These are phyloP conservation scores for Mystacornis crossleyi DNA, from an alignment of 2,113 vertebrate genomes.

Conservation along the genomic window DNA sequence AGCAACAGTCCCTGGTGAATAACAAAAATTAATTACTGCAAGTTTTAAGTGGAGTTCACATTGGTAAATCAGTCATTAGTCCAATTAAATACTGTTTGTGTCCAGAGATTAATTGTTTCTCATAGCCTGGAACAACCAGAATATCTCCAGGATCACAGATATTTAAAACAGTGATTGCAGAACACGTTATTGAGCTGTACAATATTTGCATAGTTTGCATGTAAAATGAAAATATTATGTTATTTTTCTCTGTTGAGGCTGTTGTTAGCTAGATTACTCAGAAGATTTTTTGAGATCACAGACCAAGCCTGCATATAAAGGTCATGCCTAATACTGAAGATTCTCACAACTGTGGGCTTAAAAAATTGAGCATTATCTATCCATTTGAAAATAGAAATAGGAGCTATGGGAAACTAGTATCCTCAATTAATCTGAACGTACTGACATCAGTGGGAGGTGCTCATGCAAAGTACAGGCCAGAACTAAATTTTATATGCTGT, in stretches of 20 bases:
- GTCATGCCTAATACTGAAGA: neutral
- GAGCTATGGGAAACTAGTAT: neutral
- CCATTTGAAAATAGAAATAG: neutral
- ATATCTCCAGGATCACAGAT: neutral
- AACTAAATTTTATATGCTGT: neutral
- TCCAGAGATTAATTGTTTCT: neutral
- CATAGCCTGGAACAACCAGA: neutral
- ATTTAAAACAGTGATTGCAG: conserved; percentile 9
- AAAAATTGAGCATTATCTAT: neutral
- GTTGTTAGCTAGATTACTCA: neutral
- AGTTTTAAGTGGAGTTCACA: neutral
- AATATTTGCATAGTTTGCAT: neutral
- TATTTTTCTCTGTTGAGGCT: neutral
- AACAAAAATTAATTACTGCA: neutral
- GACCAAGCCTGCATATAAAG: neutral
- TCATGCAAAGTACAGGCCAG: neutral
- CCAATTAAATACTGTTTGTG: neutral
- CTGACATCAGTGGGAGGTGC: neutral
- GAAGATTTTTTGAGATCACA: conserved; percentile 4
- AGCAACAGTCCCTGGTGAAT: neutral
- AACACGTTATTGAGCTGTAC: neutral
- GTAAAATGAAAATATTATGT: neutral
- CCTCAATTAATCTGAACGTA: neutral
- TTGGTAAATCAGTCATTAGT: conserved; percentile 7
- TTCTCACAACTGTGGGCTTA: neutral